These are phyloP conservation scores for Pungitius pungitius DNA, from an alignment of 2,113 vertebrate species.

Conservation along the genomic window DNA sequence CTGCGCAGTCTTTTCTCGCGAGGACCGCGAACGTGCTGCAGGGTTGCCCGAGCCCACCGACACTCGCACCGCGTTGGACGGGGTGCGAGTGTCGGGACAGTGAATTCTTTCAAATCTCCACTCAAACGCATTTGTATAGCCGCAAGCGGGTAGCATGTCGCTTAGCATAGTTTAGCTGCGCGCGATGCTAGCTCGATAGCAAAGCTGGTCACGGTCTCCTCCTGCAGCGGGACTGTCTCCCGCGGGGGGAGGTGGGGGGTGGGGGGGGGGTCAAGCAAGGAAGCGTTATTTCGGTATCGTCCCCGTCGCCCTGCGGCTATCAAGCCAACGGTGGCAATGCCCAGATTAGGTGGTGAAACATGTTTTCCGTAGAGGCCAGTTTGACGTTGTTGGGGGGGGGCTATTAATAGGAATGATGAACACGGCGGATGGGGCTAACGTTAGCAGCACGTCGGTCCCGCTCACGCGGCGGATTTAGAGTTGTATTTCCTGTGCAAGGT, in stretches of 20 bases:
- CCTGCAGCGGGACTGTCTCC: constrained; percentile 33
- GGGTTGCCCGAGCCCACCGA: too few relatives aligned
- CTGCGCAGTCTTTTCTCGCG: constrained; percentile 46
- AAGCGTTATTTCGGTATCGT: constrained; percentile 9
- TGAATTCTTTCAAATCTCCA: background rate
- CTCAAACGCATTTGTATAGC: background rate
- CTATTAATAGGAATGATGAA: constrained; percentile 54
- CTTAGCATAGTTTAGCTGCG: constrained; percentile 67
- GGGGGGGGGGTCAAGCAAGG: constrained; percentile 17
- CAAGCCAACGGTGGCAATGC: constrained; percentile 18
- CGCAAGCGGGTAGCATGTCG: constrained; percentile 38
- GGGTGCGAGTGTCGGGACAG: background rate
- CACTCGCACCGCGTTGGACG: too few relatives aligned
- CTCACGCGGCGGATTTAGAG: constrained; percentile 40
- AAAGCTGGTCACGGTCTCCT: constrained; percentile 46
- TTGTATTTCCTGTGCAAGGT: constrained; percentile 70
- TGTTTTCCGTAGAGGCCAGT: constrained; percentile 14
- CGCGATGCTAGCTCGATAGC: constrained; percentile 55
- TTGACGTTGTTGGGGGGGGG: background rate
- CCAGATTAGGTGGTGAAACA: constrained; percentile 28
- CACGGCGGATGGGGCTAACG: constrained; percentile 36
- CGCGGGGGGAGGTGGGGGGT: too few relatives aligned
- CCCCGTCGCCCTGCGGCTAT: constrained; percentile 18
- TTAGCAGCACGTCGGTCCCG: constrained; percentile 48
- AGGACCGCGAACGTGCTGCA: constrained; percentile 3